Base-by-base conservation (phyloP, 2,888 invertebrate species). In the Tinea trinotella region DNA sequence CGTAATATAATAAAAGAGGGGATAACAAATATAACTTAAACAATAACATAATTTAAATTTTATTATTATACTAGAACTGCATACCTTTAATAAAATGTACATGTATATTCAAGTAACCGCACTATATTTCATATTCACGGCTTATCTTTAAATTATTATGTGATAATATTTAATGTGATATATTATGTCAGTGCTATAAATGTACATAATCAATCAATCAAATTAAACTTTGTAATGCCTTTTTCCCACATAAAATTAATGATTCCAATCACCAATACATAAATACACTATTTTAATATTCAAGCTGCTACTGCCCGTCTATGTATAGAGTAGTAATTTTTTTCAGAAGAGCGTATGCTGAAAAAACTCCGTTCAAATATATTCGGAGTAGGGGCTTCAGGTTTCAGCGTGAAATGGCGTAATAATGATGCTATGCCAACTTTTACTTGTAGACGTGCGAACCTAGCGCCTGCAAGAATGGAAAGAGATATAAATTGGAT, bases 381-480 rank as follows among this genome's bases (percentile, higher is more conserved):
- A 9, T 13, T 35, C 18, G 54, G 54, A 13, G 19, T 48, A 2
- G 24, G 3, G 0, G 15, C 3, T 22, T 52, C 44, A 2, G 56
- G 34, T 13, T 30, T n/a, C 24, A 56, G 13, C 2, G 56, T 49
- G 36, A 49, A 55, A 15, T 35, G 20, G 0, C 56, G 24, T n/a
- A 56, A 40, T 19, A 56, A 22, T 19, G 46, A 49, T 13, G 54
- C 56, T n/a, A 56, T 22, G 3, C 56, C 56, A n/a, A 50, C 34
- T 20, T 55, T 55, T 9, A 56, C 49, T 48, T 56, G 74, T 0
- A 75, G 65, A 2, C 71, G 68, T 9, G 75, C 71, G 10, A 74
- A 70, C 44, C 69, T 65, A 7, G 56, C 56, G 36, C 76, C 77
- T 77, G 62, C 10, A 36, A 49, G 53, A 57, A 55, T n/a, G n/a